These are phyloP conservation scores for Myopa tessellatipennis DNA, from an alignment of 2,888 invertebrate genomes.

Conservation along the genomic window DNA sequence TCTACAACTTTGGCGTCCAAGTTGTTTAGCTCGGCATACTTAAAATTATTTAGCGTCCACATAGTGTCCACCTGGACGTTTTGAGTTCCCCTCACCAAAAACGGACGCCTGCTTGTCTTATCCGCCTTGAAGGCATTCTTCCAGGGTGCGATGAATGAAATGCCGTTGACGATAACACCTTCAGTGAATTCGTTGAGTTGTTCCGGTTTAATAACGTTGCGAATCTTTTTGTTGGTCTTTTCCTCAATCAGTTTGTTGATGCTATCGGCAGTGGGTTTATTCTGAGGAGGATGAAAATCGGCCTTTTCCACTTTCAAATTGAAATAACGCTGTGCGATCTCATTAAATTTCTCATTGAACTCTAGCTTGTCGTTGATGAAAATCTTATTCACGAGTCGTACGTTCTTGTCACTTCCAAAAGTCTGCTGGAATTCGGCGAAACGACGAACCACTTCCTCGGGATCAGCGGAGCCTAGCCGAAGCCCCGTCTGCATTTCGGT, in stretches of 20 bases:
- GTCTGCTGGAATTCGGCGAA: constrained; percentile 58
- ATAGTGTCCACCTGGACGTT: constrained; percentile 60
- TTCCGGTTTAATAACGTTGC: constrained; percentile 76
- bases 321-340: constrained; percentile 74
- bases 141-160: constrained; percentile 58
- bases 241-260: constrained; percentile 86
- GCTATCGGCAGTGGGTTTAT: constrained; percentile 68
- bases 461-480: constrained; percentile 62
- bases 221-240: constrained; percentile 85
- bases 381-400: constrained; percentile 79
- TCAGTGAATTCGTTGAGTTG: constrained; percentile 60
- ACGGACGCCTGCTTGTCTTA: constrained; percentile 58
- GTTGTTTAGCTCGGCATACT: constrained; percentile 69
- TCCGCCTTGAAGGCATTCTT: constrained; percentile 58
- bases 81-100: constrained; percentile 55
- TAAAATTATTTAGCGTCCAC: constrained; percentile 62
- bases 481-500: constrained; percentile 73
- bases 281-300: constrained; percentile 71
- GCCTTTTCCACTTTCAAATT: constrained; percentile 75
- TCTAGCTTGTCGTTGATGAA: constrained; percentile 74
- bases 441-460: constrained; percentile 56
- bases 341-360: constrained; percentile 71
- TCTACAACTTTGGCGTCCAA: constrained; percentile 74
- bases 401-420: constrained; percentile 57
- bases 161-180: constrained; percentile 61